Percentiles rank a stretch among this genome's conserved stretches.
Evolutionary conservation across 2,113 vertebrate genomes (phyloP).

Genomic region (Periophthalmodon schlosseri): DNA sequence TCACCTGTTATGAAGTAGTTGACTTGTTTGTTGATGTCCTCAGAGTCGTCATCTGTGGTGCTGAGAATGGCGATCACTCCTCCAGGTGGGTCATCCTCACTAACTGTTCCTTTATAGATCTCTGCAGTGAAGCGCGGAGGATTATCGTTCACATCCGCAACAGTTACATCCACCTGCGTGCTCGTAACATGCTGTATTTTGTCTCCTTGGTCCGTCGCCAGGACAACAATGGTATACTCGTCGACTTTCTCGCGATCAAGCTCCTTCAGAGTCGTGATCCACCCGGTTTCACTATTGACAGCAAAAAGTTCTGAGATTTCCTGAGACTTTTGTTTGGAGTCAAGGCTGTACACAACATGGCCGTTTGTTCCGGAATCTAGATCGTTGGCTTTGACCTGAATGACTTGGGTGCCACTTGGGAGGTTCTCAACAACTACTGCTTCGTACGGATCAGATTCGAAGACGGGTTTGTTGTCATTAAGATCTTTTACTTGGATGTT

Average conservation of each 20-base stretch:
- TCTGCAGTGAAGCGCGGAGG: constrained; percentile 93
- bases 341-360: constrained; percentile 87
- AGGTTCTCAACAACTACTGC: constrained; percentile 91
- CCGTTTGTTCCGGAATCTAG: constrained; percentile 90
- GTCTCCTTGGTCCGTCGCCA: constrained; percentile 90
- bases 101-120: constrained; percentile 97
- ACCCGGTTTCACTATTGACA: constrained; percentile 89
- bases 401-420: constrained; percentile 84
- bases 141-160: constrained; percentile 94
- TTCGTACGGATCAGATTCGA: constrained; percentile 91
- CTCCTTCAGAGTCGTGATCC: constrained; percentile 93
- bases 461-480: constrained; percentile 90
- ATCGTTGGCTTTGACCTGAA: constrained; percentile 90
- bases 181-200: constrained; percentile 82
- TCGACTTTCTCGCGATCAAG: constrained; percentile 86
- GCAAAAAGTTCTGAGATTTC: constrained; percentile 86
- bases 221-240: constrained; percentile 80
- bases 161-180: constrained; percentile 84
- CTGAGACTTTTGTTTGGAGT: constrained; percentile 77
- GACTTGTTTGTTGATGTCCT: constrained; percentile 89
- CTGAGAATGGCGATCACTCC: constrained; percentile 93
- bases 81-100: constrained; percentile 92
- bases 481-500: constrained; percentile 92
- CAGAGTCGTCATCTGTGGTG: constrained; percentile 89
- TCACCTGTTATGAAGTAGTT: constrained; percentile 95